Percentiles rank a stretch among this genome's conserved stretches.
These are phyloP conservation scores for Climacteris rufus DNA, from an alignment of 2,113 vertebrate genomes.

Conservation along the genomic window DNA sequence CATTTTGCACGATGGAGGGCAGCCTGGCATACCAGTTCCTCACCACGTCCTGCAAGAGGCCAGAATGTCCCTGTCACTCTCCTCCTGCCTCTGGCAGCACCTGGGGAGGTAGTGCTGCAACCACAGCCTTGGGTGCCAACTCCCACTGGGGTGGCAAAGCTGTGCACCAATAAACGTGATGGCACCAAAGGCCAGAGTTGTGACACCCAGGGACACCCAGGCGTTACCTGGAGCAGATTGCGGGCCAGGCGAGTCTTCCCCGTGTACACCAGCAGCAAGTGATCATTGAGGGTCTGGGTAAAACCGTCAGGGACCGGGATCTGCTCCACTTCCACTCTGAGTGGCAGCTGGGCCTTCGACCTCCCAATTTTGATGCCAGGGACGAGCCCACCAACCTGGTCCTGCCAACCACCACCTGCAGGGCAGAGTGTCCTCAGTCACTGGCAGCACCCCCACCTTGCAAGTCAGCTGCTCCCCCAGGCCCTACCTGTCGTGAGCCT, in stretches of 20 bases:
- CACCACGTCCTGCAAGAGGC: constrained; percentile 83
- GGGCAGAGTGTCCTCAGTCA: neutral
- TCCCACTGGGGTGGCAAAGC: neutral
- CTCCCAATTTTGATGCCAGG: constrained; percentile 89
- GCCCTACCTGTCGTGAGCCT: constrained; percentile 87
- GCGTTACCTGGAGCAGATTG: constrained; percentile 89
- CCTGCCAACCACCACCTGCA: constrained; percentile 95
- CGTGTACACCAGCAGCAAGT: constrained; percentile 91
- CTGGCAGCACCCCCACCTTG: rapidly evolving
- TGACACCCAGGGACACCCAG: neutral
- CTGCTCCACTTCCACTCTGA: constrained; percentile 84
- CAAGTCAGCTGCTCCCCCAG: neutral
- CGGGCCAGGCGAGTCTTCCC: constrained; percentile 93
- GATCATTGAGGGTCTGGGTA: constrained; percentile 76
- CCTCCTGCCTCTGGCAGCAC: neutral
- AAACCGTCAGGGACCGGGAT: constrained; percentile 75
- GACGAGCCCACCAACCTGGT: constrained; percentile 91
- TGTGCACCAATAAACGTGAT: neutral
- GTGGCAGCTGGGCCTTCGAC: constrained; percentile 80
- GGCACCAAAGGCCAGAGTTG: neutral
- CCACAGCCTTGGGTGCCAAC: neutral
- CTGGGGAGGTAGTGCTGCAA: rapidly evolving
- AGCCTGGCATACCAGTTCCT: constrained; percentile 91
- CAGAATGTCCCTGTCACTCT: neutral
- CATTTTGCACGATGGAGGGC: constrained; percentile 78